Evolutionary conservation across 1,140 invertebrate genomes (phyloP).

Genomic region (Zaprionus gabonicus): DNA sequence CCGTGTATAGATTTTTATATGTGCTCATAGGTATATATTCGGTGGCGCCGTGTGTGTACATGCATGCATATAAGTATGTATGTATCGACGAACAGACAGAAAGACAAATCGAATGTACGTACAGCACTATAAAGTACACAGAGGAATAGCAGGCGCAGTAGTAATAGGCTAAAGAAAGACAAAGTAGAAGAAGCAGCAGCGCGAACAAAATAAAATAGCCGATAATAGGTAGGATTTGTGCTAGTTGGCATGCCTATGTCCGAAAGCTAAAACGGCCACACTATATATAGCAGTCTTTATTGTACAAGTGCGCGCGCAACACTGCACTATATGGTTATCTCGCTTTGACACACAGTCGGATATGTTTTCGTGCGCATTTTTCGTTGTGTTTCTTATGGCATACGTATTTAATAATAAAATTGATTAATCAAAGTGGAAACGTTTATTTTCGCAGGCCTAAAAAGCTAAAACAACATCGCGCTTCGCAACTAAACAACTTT

Average conservation of each 20-base stretch:
- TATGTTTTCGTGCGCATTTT: slow-evolving; percentile 63
- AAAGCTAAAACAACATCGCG: slow-evolving; percentile 56
- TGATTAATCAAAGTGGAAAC: slow-evolving; percentile 77
- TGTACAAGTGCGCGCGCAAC: slow-evolving; percentile 40
- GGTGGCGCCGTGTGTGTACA: slow-evolving; percentile 56
- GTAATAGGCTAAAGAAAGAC: slow-evolving; percentile 76
- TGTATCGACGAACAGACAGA: slow-evolving; percentile 69
- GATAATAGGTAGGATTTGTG: slow-evolving; percentile 66
- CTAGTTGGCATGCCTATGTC: slow-evolving; percentile 54
- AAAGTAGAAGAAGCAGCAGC: slow-evolving; percentile 68
- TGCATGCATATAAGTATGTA: slow-evolving; percentile 62
- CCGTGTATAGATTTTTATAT: slow-evolving; percentile 70
- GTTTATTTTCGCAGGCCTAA: slow-evolving; percentile 65
- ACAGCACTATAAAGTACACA: slow-evolving; percentile 71
- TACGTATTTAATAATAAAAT: slow-evolving; percentile 83
- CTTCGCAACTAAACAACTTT: slow-evolving; percentile 21
- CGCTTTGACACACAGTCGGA: slow-evolving; percentile 46
- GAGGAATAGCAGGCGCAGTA: slow-evolving; percentile 66
- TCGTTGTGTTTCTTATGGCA: slow-evolving; percentile 68
- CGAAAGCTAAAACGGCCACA: slow-evolving; percentile 55
- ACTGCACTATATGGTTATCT: slow-evolving; percentile 36
- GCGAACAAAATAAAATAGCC: slow-evolving; percentile 80
- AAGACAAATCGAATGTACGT: slow-evolving; percentile 69
- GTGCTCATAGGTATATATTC: slow-evolving; percentile 50
- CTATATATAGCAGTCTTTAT: slow-evolving; percentile 46